phyloP scores from a whole-genome alignment of 1,140 invertebrate species.

The Drosophila pruinosa region DNA sequence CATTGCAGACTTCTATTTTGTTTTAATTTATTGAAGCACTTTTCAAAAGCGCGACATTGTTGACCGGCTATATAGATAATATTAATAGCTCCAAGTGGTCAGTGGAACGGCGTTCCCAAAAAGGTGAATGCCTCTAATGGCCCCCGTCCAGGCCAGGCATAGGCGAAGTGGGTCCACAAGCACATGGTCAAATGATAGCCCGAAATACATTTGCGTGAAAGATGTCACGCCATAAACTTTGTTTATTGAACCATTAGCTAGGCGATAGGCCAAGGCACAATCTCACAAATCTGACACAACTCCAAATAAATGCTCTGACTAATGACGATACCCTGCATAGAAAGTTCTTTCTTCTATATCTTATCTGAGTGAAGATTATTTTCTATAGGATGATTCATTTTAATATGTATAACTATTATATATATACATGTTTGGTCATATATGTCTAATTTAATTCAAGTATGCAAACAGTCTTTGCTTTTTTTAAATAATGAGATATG shows the following conservation, averaged over 20 bases:
- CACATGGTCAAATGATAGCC: not conserved
- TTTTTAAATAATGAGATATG: too few relatives aligned
- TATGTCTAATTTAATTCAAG: too few relatives aligned
- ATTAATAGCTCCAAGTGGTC: conserved; percentile 58
- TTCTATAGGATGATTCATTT: too few relatives aligned
- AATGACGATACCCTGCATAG: conserved; percentile 6
- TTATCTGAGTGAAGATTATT: too few relatives aligned
- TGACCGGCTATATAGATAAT: conserved; percentile 52
- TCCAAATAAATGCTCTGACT: conserved; percentile 33
- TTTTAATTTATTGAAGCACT: conserved; percentile 65
- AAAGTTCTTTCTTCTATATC: not conserved
- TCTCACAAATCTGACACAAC: conserved; percentile 21
- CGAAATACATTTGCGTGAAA: conserved; percentile 53
- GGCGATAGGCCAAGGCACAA: conserved; percentile 37
- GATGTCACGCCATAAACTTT: conserved; percentile 61
- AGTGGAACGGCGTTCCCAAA: not conserved
- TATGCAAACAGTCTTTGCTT: too few relatives aligned
- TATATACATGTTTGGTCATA: too few relatives aligned
- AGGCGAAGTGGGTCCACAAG: not conserved
- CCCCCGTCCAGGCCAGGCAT: not conserved
- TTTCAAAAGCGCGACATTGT: conserved; percentile 48
- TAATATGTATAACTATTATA: too few relatives aligned
- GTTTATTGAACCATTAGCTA: conserved; percentile 61
- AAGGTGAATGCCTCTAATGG: conserved; percentile 42
- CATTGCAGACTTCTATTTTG: conserved; percentile 43